Percentiles rank a stretch among this genome's conserved stretches.
Evolutionary conservation across 2,888 invertebrate genomes (phyloP).

Genomic region (Galerucella calmariensis): DNA sequence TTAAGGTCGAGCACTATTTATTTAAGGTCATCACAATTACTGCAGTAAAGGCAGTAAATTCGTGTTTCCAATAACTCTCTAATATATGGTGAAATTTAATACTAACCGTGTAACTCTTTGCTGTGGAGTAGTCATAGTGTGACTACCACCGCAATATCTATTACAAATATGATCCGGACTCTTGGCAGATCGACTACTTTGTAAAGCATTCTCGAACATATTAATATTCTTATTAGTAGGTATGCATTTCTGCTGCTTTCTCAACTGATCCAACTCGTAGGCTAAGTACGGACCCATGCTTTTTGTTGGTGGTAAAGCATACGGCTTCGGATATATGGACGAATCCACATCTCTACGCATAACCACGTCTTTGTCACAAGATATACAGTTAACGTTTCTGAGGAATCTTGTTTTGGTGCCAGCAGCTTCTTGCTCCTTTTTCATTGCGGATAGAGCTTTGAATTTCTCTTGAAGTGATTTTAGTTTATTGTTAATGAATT

Average conservation of each 20-base stretch:
- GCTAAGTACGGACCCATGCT: constrained; percentile 78
- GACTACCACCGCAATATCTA: constrained; percentile 83
- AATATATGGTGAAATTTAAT: not conserved
- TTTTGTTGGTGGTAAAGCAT: constrained; percentile 69
- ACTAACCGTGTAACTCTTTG: constrained; percentile 72
- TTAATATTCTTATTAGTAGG: constrained; percentile 64
- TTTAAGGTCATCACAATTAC: too few relatives aligned
- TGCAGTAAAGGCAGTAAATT: too few relatives aligned
- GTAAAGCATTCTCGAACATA: constrained; percentile 63
- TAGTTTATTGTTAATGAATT: constrained; percentile 73
- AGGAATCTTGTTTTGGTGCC: constrained; percentile 76
- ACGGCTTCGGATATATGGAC: constrained; percentile 65
- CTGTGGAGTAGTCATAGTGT: constrained; percentile 77
- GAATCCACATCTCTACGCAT: constrained; percentile 73
- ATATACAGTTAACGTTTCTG: constrained; percentile 79
- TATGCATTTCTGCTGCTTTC: constrained; percentile 66
- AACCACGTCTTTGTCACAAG: constrained; percentile 79
- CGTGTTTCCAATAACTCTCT: too few relatives aligned
- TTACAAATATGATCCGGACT: constrained; percentile 70
- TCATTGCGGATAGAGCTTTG: constrained; percentile 70
- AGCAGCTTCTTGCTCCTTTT: constrained; percentile 76
- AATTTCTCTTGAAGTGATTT: constrained; percentile 72
- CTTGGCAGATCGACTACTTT: constrained; percentile 53
- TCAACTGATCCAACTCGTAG: constrained; percentile 74
- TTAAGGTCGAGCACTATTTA: too few relatives aligned